Evolutionary conservation across 1,140 invertebrate genomes (phyloP).

Genomic region (Hormaphis cornu): DNA sequence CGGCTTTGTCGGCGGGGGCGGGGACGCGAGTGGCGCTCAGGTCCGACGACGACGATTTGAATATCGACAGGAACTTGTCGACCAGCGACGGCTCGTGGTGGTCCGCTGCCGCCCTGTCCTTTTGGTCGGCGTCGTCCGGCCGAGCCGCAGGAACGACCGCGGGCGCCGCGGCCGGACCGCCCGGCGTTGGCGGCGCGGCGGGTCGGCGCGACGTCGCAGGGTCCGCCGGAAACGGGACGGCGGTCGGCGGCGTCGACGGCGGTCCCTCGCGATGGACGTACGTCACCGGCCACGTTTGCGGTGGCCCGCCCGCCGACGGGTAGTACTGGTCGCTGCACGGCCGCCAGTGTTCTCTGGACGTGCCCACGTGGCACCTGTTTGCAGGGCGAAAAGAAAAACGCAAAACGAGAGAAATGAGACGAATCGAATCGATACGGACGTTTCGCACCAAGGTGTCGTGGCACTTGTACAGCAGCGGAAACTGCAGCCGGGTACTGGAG

Average conservation of each 20-base stretch:
- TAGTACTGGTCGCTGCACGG: constrained; percentile 72
- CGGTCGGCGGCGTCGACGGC: constrained; percentile 45
- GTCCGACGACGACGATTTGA: background rate
- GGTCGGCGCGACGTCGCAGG: constrained; percentile 32
- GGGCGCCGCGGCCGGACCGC: constrained; percentile 50
- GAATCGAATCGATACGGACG: background rate
- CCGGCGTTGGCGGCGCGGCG: background rate
- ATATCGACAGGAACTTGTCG: constrained; percentile 5
- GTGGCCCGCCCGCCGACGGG: constrained; percentile 45
- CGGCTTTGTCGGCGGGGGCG: background rate
- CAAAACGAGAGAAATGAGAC: background rate
- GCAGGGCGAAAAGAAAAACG: constrained; percentile 24
- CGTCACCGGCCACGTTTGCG: constrained; percentile 55
- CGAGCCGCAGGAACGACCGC: constrained; percentile 34
- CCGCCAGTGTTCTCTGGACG: constrained; percentile 61
- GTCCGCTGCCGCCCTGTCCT: background rate
- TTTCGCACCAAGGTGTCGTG: too few species aligned
- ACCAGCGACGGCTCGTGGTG: background rate
- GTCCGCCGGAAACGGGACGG: constrained; percentile 33
- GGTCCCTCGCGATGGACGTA: constrained; percentile 56
- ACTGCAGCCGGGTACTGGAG: background rate
- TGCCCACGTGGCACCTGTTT: constrained; percentile 66
- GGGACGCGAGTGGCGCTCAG: background rate
- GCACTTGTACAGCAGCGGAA: background rate
- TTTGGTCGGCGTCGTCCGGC: constrained; percentile 4